Base-by-base conservation (phyloP, 2,113 vertebrate genomes). In the Upupa epops region DNA sequence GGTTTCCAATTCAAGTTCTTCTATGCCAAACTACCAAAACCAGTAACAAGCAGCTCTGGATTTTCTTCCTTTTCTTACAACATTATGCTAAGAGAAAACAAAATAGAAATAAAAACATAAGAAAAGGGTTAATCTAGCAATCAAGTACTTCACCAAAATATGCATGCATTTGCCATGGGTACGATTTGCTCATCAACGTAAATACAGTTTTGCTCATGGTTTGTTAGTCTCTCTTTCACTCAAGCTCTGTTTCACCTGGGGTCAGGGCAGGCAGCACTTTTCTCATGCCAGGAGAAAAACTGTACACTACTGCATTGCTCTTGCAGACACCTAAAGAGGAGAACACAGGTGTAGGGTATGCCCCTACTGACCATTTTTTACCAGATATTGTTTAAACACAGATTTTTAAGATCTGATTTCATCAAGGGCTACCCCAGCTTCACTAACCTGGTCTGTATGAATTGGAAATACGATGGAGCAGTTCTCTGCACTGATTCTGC, bases 291-390 rank as follows among this genome's bases (percentile, higher is more conserved):
- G 13, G 4, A 13, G 13, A 3, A 37, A 37, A 40, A 49, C 5
- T 65, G 15, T 19, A 7, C 4, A 40, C 5, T 24, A 19, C 8
- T 11, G 6, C 11, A 2, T 61, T 28, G 40, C 5, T 60, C 15
- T 71, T 81, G 52, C 60, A 29, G 1, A 7, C 0, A 1, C 24
- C 46, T 3, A n/a, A n/a, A n/a, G 1, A 19, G 68, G 37, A 78
- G 17, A 22, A 52, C 64, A 22, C 56, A 36, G 42, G 26, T 45
- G 45, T 7, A 56, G 28, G 11, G 29, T 2, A 1, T 22, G 26
- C 5, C 5, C 46, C 14, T 17, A 26, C 2, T 7, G 34, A 14
- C 8, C 37, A 28, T 5, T 55, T 83, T 58, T 59, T 14, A 26
- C 4, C 34, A 46, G 64, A 6, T 56, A 20, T 2, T 32, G 5